A percentile compares a stretch with the other conserved stretches of the same genome.
phyloP scores from a whole-genome alignment of 2,888 invertebrate genomes.

The Drosophila mimetica region DNA sequence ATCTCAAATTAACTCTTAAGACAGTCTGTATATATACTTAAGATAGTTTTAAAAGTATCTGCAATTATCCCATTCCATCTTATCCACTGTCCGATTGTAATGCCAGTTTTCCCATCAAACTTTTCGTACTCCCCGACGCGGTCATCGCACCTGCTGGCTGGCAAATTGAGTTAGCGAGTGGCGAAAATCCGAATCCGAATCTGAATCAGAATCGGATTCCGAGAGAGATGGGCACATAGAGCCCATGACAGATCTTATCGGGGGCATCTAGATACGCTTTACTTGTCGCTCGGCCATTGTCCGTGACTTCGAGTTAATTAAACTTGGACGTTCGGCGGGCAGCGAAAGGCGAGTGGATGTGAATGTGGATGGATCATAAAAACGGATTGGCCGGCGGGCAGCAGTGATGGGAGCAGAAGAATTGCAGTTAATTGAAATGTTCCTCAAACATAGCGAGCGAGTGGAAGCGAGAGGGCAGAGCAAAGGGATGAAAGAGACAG shows the following conservation, averaged over 20 bases:
- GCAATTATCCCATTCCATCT: not conserved
- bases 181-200: conserved; percentile 17
- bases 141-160: conserved; percentile 64
- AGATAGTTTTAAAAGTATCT: too few relatives aligned
- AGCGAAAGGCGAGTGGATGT: conserved; percentile 34
- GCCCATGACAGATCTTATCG: conserved; percentile 67
- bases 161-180: conserved; percentile 64
- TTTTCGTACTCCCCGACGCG: conserved; percentile 9
- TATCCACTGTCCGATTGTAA: not conserved
- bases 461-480: conserved; percentile 18
- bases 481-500: conserved; percentile 1
- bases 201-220: conserved; percentile 11
- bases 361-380: conserved; percentile 56
- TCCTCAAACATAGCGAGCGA: conserved; percentile 53
- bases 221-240: conserved; percentile 25
- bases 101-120: not conserved
- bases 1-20: too few relatives aligned
- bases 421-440: conserved; percentile 83
- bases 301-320: conserved; percentile 72
- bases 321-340: conserved; percentile 58
- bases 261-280: conserved; percentile 69
- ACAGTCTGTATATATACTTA: too few relatives aligned
- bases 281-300: conserved; percentile 65
- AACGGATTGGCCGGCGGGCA: conserved; percentile 61
- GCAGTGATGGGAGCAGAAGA: conserved; percentile 52